Base-by-base conservation (phyloP, 1,140 invertebrate species). In the Bombus confusus region DNA sequence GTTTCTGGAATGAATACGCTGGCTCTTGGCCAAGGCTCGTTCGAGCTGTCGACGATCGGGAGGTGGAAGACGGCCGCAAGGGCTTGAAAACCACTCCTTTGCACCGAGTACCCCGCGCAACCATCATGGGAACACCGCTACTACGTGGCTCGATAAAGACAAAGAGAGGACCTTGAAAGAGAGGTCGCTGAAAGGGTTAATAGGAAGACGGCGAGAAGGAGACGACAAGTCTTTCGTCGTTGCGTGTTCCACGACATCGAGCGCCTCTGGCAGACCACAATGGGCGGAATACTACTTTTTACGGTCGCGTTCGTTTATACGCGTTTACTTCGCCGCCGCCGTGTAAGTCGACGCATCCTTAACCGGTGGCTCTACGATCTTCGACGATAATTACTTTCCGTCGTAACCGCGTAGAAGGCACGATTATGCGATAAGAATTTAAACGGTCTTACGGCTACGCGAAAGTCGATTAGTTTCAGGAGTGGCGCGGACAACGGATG, bases 1-100 rank as follows among this genome's bases (percentile, higher is more conserved):
- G 94, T 95, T 95, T 94, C 92, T 91, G 92, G 93, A 94, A 95
- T 95, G 94, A 95, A 95, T 95, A 93, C 94, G 92, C 91, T 95
- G 95, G 95, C 94, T 75, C 76, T 28, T 74, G 89, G 94, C 95
- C 94, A 95, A 93, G 72, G 81, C 86, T 73, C 69, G 78, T 86
- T 87, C 73, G 81, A 86, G 80, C 87, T 87, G 86, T 76, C 72
- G 86, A 86, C 79, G 69, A 83, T 85, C 73, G 73, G 69, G 74
- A 25, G 47, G 79, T 81, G 78, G 75, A 90, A 86, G 88, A 87
- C 85, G 87, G 72, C 76, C 85, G 89, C 90, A 90, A 87, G 88
- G 86, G 85, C 86, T 88, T 89, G 91, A 85, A 88, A 91, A 92
- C 88, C 90, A 88, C 89, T 91, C 88, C 88, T 87, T 82, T 75